These are phyloP conservation scores for Ladona fulva DNA, from an alignment of 1,140 invertebrate species.

Conservation along the genomic window DNA sequence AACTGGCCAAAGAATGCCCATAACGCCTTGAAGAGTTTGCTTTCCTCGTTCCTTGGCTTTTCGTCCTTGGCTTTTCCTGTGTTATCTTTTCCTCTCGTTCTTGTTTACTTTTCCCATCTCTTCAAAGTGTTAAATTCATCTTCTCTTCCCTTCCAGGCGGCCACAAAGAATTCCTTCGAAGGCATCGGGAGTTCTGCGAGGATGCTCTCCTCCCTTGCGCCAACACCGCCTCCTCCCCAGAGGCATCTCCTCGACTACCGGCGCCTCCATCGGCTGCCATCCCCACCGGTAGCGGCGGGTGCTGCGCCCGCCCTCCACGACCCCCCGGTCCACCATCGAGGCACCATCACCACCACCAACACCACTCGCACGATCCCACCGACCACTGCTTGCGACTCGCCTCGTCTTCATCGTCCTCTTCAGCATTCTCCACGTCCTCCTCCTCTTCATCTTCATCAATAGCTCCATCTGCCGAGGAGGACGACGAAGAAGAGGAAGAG, in stretches of 20 bases:
- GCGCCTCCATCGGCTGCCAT: slow-evolving; percentile 24
- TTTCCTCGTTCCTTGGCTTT: too few species aligned
- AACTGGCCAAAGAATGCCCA: too few species aligned
- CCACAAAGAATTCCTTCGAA: slow-evolving; percentile 56
- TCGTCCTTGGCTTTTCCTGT: too few species aligned
- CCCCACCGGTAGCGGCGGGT: slow-evolving; percentile 15
- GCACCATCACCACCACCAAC: slow-evolving; percentile 29
- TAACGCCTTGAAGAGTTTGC: too few species aligned
- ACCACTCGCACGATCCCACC: slow-evolving; percentile 24
- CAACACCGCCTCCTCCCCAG: slow-evolving; percentile 17
- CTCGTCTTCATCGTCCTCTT: neutral
- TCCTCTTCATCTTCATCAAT: neutral
- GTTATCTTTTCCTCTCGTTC: too few species aligned
- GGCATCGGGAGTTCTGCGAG: slow-evolving; percentile 55
- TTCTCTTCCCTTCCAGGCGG: slow-evolving; percentile 45
- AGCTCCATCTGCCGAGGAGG: neutral
- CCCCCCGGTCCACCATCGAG: slow-evolving; percentile 31
- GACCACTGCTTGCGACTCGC: neutral
- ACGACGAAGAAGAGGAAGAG: neutral
- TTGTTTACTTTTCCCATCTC: too few species aligned
- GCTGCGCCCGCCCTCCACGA: slow-evolving; percentile 18
- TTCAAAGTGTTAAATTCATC: too few species aligned
- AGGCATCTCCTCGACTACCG: slow-evolving; percentile 21
- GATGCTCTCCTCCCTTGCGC: slow-evolving; percentile 42
- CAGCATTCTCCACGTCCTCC: neutral